Evolutionary conservation across 1,140 invertebrate species (phyloP), one percentile per base, ranked within the genome.

Genomic region (Littorina saxatilis): DNA sequence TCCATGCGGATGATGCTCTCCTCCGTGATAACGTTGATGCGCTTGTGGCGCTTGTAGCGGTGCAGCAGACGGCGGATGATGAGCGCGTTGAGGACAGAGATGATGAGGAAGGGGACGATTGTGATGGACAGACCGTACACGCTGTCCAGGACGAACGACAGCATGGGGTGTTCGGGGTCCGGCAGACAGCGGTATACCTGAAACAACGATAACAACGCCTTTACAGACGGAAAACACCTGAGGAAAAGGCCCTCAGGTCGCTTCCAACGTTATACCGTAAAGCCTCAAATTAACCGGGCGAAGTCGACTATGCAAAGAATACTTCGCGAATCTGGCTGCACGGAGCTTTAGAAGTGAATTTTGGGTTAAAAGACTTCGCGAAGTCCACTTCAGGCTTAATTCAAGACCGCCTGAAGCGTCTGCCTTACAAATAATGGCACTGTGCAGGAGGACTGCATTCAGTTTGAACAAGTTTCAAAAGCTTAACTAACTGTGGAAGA

Each of bases 91-190:
- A 91, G 75, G 23, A 87, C 61, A 9, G 85, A 81, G 68, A 91
- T 89, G 35, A 89, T 70, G 37, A 89, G 63, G 76, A 90, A 89
- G 15, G 90, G 89, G 23, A 90, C 79, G 66, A 88, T 79, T 15
- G 90, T 90, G 32, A 90, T 89, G 39, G 78, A 84, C n/a, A 89
- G 76, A 0, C 84, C 90, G 81, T 87, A 91, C 29, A 87, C 79
- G 35, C 84, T 86, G 85, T 91, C 90, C 17, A 91, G 80, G 27
- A 89, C 81, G 80, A 90, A 90, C 3, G 87, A 89, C 15, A 87
- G 52, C 32, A 83, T 79, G 13, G 58, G 76, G 29, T 86, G 84
- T 15, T 85, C 80, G 0, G 84, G 82, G 32, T 88, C 84, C 50
- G 82, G 58, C 13, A 86, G 86, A 52, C 88, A 90, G 27, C 85